These are phyloP conservation scores for Scaptomyza tumidula DNA, from an alignment of 2,888 invertebrate genomes.

Conservation along the genomic window DNA sequence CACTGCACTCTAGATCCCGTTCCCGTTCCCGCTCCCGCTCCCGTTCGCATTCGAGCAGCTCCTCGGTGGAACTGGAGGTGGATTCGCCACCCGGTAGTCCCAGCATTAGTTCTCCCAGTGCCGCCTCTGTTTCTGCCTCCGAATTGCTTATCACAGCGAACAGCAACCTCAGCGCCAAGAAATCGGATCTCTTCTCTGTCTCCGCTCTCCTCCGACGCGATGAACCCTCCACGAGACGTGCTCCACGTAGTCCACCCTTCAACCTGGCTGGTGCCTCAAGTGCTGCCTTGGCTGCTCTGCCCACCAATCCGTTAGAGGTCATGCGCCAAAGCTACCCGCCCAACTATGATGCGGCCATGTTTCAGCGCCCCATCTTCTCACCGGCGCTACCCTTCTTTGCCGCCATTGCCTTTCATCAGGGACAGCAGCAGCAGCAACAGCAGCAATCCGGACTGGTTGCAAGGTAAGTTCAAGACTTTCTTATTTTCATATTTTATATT, in stretches of 20 bases:
- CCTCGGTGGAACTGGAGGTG: slow-evolving; percentile 91
- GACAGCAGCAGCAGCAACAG: slow-evolving; percentile 82
- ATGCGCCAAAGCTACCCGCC: slow-evolving; percentile 85
- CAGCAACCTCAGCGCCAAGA: slow-evolving; percentile 86
- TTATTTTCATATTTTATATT: no score
- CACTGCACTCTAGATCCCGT: slow-evolving; percentile 73
- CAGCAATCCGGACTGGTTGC: slow-evolving; percentile 82
- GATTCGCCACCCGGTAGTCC: slow-evolving; percentile 88
- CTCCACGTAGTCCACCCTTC: slow-evolving; percentile 52
- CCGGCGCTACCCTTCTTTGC: slow-evolving; percentile 84
- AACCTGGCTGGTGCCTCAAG: slow-evolving; percentile 48
- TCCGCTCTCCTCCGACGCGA: slow-evolving; percentile 93
- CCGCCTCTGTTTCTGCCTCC: slow-evolving; percentile 73
- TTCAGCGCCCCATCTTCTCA: slow-evolving; percentile 83
- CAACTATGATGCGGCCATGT: slow-evolving; percentile 83
- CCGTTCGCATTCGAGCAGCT: slow-evolving; percentile 82
- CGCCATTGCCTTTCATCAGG: slow-evolving; percentile 84
- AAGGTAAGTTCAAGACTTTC: slow-evolving; percentile 66
- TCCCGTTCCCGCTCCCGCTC: slow-evolving; percentile 72
- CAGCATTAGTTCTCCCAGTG: slow-evolving; percentile 76
- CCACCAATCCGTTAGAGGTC: slow-evolving; percentile 83
- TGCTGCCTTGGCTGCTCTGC: slow-evolving; percentile 53
- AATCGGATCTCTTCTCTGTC: slow-evolving; percentile 93
- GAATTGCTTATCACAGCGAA: slow-evolving; percentile 83
- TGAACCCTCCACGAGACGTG: slow-evolving; percentile 85